phyloP scores from a whole-genome alignment of 2,888 invertebrate species.

The Cerceris ruficornis region DNA sequence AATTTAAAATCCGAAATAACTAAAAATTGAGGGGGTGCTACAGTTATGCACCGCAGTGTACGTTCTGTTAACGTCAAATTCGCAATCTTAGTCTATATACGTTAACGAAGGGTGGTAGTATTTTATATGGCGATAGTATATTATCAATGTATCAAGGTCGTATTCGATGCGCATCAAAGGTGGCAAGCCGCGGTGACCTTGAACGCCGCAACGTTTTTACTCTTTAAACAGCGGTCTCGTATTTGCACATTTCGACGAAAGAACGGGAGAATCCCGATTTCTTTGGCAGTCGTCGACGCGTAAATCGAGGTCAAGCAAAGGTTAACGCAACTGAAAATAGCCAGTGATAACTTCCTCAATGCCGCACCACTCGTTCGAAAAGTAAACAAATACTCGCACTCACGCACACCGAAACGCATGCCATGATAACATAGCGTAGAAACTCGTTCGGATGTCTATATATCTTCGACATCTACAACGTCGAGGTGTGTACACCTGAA shows the following conservation, averaged over 20 bases:
- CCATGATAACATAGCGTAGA: slow-evolving; percentile 18
- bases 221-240: neutral
- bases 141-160: no score
- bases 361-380: slow-evolving; percentile 32
- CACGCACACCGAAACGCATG: neutral
- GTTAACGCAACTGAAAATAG: slow-evolving; percentile 58
- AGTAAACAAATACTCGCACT: slow-evolving; percentile 39
- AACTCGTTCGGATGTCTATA: slow-evolving; percentile 1
- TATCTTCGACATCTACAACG: slow-evolving; percentile 18
- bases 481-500: neutral
- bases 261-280: slow-evolving; percentile 1
- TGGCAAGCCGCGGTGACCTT: neutral
- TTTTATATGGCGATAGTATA: no score
- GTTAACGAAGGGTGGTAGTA: no score
- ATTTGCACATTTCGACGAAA: slow-evolving; percentile 15
- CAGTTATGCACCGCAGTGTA: no score
- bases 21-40: no score
- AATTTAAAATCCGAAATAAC: no score
- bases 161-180: no score
- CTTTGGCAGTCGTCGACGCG: slow-evolving; percentile 25
- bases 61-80: no score
- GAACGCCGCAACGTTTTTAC: neutral
- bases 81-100: no score
- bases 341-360: slow-evolving; percentile 55
- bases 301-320: slow-evolving; percentile 57